Evolutionary conservation across 23 tunicate species (phyloP).

Genomic region (Clavelina lepadiformis): DNA sequence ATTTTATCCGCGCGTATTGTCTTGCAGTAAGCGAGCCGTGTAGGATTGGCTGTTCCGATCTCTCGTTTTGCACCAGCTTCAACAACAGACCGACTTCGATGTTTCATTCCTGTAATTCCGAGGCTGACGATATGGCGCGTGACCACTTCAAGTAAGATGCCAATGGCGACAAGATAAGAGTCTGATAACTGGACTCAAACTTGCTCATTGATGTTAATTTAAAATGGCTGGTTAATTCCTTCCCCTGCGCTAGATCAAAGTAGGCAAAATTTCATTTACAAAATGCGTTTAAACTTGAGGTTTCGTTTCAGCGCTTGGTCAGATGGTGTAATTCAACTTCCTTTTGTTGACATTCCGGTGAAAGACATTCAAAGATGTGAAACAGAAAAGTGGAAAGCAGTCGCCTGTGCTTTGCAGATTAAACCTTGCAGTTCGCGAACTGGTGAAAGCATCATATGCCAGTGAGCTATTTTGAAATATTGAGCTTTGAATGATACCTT

Average conservation of each 20-base stretch:
- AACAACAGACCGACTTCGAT: constrained; percentile 69
- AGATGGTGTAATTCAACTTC: constrained; percentile 30
- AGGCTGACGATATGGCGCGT: constrained; percentile 44
- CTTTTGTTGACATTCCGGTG: constrained; percentile 37
- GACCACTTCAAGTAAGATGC: constrained; percentile 56
- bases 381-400: constrained; percentile 87
- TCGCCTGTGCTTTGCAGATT: constrained; percentile 70
- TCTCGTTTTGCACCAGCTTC: constrained; percentile 74
- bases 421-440: constrained; percentile 62
- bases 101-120: constrained; percentile 54
- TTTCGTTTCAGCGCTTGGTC: constrained; percentile 50
- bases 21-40: constrained; percentile 68
- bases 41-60: constrained; percentile 60
- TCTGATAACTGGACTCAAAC: too few relatives aligned
- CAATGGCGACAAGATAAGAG: too few relatives aligned
- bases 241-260: too few relatives aligned
- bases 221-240: too few relatives aligned
- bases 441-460: constrained; percentile 69
- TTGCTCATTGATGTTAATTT: too few relatives aligned
- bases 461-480: constrained; percentile 13
- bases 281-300: neutral
- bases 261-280: too few relatives aligned
- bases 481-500: neutral
- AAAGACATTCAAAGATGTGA: constrained; percentile 52
- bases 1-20: neutral